Evolutionary conservation across 2,797 vertebrate species (phyloP).

Genomic region (Sylvia borin): DNA sequence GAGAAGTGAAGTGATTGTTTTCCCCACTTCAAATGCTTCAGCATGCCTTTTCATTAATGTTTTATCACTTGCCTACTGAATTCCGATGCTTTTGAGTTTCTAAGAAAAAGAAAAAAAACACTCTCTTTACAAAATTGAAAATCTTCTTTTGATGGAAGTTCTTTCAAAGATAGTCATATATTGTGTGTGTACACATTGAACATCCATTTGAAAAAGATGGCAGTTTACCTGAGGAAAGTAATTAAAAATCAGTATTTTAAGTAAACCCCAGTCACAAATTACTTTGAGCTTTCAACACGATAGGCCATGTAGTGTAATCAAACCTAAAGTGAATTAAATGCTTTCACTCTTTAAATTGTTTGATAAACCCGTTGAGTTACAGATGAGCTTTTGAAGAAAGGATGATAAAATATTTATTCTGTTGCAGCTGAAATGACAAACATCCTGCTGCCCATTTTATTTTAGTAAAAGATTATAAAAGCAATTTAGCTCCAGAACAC

Average conservation of each 20-base stretch:
- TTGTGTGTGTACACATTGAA: not conserved
- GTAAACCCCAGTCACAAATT: not conserved
- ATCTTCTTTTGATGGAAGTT: not conserved
- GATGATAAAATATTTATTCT: conserved; percentile 54
- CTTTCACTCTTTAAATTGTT: not conserved
- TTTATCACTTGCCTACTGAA: conserved; percentile 36
- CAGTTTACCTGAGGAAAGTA: not conserved
- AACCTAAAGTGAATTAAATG: conserved; percentile 42
- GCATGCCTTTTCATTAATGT: conserved; percentile 59
- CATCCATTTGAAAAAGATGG: not conserved
- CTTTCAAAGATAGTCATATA: not conserved
- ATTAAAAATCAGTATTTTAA: conserved; percentile 10
- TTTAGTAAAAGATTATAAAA: conserved; percentile 27
- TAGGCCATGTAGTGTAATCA: not conserved
- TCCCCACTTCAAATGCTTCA: conserved; percentile 47
- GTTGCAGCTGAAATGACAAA: conserved; percentile 33
- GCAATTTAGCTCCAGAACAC: not conserved
- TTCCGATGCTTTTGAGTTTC: conserved; percentile 6
- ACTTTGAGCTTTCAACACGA: not conserved
- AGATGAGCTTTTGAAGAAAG: conserved; percentile 19
- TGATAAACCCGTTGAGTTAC: not conserved
- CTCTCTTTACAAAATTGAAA: not conserved
- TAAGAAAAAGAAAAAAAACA: not conserved
- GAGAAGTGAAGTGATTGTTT: conserved; percentile 67
- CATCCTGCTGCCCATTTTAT: not conserved